Evolutionary conservation across 2,797 vertebrate species (phyloP).

Genomic region (Sebastes kiyomatsui): DNA sequence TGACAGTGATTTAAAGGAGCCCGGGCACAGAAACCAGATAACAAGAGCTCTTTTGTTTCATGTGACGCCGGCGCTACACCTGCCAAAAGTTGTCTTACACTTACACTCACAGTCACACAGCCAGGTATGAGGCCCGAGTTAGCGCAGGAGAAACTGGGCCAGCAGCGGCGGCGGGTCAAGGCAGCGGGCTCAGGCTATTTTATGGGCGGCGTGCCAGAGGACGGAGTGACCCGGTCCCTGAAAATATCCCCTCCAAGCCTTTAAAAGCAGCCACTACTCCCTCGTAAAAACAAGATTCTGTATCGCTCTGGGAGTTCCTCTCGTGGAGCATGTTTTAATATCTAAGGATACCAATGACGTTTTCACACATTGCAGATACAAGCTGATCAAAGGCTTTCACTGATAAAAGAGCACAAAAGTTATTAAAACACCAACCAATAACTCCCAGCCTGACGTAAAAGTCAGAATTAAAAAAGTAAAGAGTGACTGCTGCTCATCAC

Average conservation of each 20-base stretch:
- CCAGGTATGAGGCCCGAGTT: slow-evolving; percentile 23
- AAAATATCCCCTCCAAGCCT: slow-evolving; percentile 37
- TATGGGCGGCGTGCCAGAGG: slow-evolving; percentile 44
- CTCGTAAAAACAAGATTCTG: slow-evolving; percentile 41
- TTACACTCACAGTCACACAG: neutral
- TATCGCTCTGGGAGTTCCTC: neutral
- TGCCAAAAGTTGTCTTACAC: slow-evolving; percentile 21
- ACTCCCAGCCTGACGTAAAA: neutral
- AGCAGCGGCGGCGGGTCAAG: slow-evolving; percentile 26
- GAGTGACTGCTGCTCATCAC: slow-evolving; percentile 7
- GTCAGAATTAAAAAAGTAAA: neutral
- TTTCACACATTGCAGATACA: neutral
- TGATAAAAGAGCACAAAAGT: neutral
- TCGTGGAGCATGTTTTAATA: neutral
- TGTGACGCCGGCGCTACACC: neutral
- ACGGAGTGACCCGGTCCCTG: slow-evolving; percentile 46
- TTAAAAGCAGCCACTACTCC: slow-evolving; percentile 5
- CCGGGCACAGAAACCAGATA: neutral
- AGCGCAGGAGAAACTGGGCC: slow-evolving; percentile 29
- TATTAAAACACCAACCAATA: neutral
- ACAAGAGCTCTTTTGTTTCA: slow-evolving; percentile 26
- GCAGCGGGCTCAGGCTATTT: slow-evolving; percentile 2
- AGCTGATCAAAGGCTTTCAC: neutral
- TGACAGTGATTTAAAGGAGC: neutral
- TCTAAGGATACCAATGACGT: neutral